Conservation (phyloP, 2,888 invertebrate genomes). For the Andricus curvator region DNA sequence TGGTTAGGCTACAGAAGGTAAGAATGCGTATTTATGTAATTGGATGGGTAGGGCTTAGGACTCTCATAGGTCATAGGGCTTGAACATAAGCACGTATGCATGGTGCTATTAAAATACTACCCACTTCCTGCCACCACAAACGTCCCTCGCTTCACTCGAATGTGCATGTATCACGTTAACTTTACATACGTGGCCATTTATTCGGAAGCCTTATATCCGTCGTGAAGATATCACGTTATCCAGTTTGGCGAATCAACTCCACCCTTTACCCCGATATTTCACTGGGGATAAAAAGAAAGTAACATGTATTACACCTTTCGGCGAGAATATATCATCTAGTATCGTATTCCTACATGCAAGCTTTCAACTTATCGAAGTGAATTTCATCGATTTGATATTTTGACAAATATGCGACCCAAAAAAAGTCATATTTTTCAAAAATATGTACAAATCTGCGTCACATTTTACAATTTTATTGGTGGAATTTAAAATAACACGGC, state of each 20-base stretch:
- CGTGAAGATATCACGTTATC: conserved; percentile 59
- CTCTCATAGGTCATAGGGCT: conserved; percentile 64
- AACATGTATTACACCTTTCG: conserved; percentile 9
- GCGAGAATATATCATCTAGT: not conserved
- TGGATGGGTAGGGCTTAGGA: conserved; percentile 65
- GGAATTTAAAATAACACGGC: no score
- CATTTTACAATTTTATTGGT: no score
- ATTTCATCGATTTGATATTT: not conserved
- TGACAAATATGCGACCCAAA: no score
- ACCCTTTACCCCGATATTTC: conserved; percentile 19
- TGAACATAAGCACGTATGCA: conserved; percentile 52
- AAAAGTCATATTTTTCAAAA: no score
- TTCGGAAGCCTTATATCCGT: conserved; percentile 64
- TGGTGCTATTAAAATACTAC: conserved; percentile 58
- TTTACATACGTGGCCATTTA: conserved; percentile 60
- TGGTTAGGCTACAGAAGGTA: conserved; percentile 42
- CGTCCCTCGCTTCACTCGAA: conserved; percentile 39
- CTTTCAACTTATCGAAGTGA: not conserved
- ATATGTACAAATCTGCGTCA: no score
- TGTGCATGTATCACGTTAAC: conserved; percentile 50
- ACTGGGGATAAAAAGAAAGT: conserved; percentile 36
- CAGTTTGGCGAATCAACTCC: conserved; percentile 59
- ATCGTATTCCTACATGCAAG: not conserved
- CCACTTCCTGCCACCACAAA: conserved; percentile 43
- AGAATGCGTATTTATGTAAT: conserved; percentile 63